Base-by-base conservation (phyloP, 2,797 vertebrate genomes). In the Gallirallus australis region DNA sequence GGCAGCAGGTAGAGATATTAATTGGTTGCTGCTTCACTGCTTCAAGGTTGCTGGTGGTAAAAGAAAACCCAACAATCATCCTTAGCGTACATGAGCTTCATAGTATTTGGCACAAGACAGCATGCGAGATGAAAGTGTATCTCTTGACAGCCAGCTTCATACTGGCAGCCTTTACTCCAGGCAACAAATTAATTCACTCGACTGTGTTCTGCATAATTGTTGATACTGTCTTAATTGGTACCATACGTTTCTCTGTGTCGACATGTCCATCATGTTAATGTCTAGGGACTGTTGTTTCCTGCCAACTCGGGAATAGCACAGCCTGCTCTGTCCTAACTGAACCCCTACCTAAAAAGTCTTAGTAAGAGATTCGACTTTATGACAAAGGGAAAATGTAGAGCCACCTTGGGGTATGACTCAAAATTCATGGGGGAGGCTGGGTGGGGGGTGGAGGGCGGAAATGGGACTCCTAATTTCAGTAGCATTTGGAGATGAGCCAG, bases 201-300 rank as follows among this genome's bases (percentile, higher is more conserved):
- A 7, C 93, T 95, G 87, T 85, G 86, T 84, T 96, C 90, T 95
- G 95, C 92, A 93, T 97, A 96, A 93, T 96, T 97, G 95, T 94
- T 97, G 94, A 93, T 95, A 90, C 88, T 91, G 82, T 45, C 88
- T 95, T 97, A 96, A 95, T 96, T 97, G 88, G 92, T 90, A 87
- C 92, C 96, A 96, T 96, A 96, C 92, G 82, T 95, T 97, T 86
- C 73, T 64, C 79, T 0, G 0, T 96, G 95, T 84, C 0, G 88
- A 66, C 82, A 84, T 21, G 93, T 88, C 92, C 88, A 35, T 96
- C 95, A 89, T 15, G 73, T 19, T 86, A 39, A 33, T 90, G 90
- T 92, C 95, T 82, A 31, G 93, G 93, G 92, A 94, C 88, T 79
- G 47, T 14, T 86, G 82, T 77, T 90, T 84, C 33, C 82, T 94